Conservation (phyloP, 2,797 vertebrate genomes). For the Acipenser oxyrinchus region DNA sequence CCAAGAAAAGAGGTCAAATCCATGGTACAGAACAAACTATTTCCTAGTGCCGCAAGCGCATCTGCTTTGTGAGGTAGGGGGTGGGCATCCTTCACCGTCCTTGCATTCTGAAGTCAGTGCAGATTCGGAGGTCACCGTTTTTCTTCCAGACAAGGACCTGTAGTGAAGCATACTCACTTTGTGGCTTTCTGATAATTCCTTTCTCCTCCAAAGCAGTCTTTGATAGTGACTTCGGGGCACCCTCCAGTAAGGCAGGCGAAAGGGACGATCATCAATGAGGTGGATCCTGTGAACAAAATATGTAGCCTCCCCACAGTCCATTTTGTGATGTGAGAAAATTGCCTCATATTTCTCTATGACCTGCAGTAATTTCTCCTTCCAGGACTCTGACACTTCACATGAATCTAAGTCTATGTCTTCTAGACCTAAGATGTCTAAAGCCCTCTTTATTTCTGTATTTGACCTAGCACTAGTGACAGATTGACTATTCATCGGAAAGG, state of each 20-base stretch:
- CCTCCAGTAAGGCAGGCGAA: slow-evolving; percentile 19
- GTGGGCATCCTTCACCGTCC: slow-evolving; percentile 18
- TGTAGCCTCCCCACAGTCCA: slow-evolving; percentile 23
- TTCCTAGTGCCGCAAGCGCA: neutral
- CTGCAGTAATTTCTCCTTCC: slow-evolving; percentile 14
- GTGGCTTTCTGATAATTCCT: slow-evolving; percentile 20
- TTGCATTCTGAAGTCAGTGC: slow-evolving; percentile 24
- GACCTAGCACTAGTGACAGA: slow-evolving; percentile 1
- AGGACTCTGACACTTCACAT: slow-evolving; percentile 18
- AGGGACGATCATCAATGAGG: slow-evolving; percentile 18
- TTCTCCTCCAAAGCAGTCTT: slow-evolving; percentile 18
- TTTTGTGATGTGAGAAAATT: slow-evolving; percentile 24
- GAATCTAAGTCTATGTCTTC: slow-evolving; percentile 13
- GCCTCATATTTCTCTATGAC: slow-evolving; percentile 19
- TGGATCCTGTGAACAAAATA: slow-evolving; percentile 21
- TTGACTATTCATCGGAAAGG: slow-evolving; percentile 3
- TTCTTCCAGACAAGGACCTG: slow-evolving; percentile 19
- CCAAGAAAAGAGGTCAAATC: slow-evolving; percentile 1
- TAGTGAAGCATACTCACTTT: slow-evolving; percentile 19
- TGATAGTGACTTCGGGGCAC: slow-evolving; percentile 22
- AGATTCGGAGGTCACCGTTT: slow-evolving; percentile 13
- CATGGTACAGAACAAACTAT: neutral
- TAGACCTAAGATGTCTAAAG: slow-evolving; percentile 10
- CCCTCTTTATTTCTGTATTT: neutral
- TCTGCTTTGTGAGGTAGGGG: slow-evolving; percentile 14